phyloP scores from a whole-genome alignment of 2,888 invertebrate genomes.

The Conistra vaccinii region DNA sequence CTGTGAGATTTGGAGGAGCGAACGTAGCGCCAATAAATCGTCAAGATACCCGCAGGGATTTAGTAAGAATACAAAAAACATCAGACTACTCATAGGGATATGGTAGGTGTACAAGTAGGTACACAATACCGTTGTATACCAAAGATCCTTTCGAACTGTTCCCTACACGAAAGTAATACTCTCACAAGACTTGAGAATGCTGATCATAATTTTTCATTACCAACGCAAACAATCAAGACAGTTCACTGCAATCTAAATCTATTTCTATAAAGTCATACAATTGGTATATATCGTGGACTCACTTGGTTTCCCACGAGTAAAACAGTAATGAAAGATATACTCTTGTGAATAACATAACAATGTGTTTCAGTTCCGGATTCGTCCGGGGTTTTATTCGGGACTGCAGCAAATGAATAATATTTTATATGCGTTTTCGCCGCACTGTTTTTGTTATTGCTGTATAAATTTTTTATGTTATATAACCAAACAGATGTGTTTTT shows the following conservation, averaged over 20 bases:
- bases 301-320: constrained; percentile 48
- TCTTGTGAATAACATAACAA: constrained; percentile 54
- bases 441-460: not conserved
- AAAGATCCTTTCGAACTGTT: not conserved
- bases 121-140: not conserved
- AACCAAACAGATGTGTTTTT: not conserved
- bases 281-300: constrained; percentile 12
- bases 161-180: not conserved
- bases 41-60: not conserved
- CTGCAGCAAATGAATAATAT: not conserved
- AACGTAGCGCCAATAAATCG: not conserved
- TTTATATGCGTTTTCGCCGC: not conserved
- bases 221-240: not conserved
- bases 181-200: not conserved
- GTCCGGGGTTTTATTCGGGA: constrained; percentile 21
- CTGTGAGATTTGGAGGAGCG: not conserved
- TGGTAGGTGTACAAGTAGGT: not conserved
- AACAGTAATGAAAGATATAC: constrained; percentile 37
- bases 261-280: constrained; percentile 17
- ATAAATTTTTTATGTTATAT: not conserved
- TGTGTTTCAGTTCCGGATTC: constrained; percentile 59
- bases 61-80: not conserved
- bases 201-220: constrained; percentile 5
- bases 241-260: constrained; percentile 15
- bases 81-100: not conserved